Evolutionary conservation across 1,140 invertebrate genomes (phyloP).

Genomic region (Colletes gigas): DNA sequence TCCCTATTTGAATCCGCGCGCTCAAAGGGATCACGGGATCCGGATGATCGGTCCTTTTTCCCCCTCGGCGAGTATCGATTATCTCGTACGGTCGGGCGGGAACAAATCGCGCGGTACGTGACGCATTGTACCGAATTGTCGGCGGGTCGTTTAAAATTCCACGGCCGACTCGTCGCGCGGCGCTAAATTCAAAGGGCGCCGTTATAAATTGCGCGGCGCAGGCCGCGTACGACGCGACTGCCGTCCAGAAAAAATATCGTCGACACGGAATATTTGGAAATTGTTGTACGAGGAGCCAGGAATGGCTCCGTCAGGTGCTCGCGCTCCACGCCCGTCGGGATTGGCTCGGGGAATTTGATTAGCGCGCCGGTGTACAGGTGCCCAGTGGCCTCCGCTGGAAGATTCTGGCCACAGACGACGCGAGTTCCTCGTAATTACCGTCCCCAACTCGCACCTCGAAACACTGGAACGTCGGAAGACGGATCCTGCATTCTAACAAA

Average conservation of each 20-base stretch:
- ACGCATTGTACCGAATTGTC: constrained; percentile 37
- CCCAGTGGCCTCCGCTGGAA: constrained; percentile 26
- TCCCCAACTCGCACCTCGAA: constrained; percentile 45
- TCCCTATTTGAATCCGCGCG: background rate
- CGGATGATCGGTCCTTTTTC: too few species aligned
- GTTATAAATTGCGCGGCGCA: constrained; percentile 46
- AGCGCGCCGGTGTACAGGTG: constrained; percentile 23
- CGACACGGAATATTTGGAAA: constrained; percentile 41
- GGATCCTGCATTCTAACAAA: constrained; percentile 23
- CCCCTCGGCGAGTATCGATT: background rate
- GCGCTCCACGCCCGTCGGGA: background rate
- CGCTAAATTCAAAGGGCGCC: constrained; percentile 55
- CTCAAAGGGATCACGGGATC: background rate
- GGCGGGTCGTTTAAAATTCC: constrained; percentile 61
- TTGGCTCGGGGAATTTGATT: constrained; percentile 45
- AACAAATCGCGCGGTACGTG: constrained; percentile 11
- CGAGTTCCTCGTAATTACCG: constrained; percentile 51
- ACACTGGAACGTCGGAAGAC: constrained; percentile 9
- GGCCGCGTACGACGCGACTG: background rate
- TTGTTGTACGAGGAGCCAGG: constrained; percentile 10
- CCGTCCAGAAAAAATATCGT: constrained; percentile 45
- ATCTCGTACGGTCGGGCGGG: constrained; percentile 2
- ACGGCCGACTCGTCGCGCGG: constrained; percentile 23
- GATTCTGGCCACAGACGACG: constrained; percentile 13
- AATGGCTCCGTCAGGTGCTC: background rate